phyloP scores from a whole-genome alignment of 2,797 vertebrate species.

The Bovichtus diacanthus region DNA sequence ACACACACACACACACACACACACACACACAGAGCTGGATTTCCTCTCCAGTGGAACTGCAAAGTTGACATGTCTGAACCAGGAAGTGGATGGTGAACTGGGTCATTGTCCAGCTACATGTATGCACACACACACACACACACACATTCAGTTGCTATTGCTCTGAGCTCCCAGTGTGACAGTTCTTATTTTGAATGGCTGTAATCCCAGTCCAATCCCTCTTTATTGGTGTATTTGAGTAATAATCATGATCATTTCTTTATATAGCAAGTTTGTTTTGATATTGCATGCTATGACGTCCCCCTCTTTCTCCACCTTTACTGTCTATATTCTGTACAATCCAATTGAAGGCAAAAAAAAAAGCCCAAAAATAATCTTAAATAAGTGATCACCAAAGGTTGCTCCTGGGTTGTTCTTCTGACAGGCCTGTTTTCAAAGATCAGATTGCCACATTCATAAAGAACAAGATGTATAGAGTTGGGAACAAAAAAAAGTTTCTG shows the following conservation, averaged over 20 bases:
- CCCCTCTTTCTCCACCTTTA: too few species aligned
- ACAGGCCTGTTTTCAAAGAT: not conserved
- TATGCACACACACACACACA: not conserved
- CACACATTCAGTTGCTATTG: not conserved
- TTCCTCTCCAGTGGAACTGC: conserved; percentile 43
- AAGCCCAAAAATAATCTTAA: too few species aligned
- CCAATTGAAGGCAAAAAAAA: too few species aligned
- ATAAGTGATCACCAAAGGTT: not conserved
- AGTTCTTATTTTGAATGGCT: not conserved
- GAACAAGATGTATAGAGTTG: not conserved
- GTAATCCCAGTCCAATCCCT: not conserved
- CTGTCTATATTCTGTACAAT: too few species aligned
- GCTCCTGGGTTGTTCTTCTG: not conserved
- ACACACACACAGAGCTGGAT: conserved; percentile 20
- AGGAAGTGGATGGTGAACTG: conserved; percentile 39
- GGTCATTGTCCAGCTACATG: conserved; percentile 10
- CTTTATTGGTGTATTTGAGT: too few species aligned
- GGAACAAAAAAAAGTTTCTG: not conserved
- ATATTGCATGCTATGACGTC: too few species aligned
- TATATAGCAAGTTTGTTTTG: not conserved
- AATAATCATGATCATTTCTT: not conserved
- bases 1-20: not conserved
- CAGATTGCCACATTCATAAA: not conserved
- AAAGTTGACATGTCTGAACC: conserved; percentile 48
- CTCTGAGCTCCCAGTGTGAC: not conserved